Evolutionary conservation across 2,888 invertebrate genomes (phyloP), one percentile per base, ranked within the genome.

Genomic region (Morpho helenor): DNA sequence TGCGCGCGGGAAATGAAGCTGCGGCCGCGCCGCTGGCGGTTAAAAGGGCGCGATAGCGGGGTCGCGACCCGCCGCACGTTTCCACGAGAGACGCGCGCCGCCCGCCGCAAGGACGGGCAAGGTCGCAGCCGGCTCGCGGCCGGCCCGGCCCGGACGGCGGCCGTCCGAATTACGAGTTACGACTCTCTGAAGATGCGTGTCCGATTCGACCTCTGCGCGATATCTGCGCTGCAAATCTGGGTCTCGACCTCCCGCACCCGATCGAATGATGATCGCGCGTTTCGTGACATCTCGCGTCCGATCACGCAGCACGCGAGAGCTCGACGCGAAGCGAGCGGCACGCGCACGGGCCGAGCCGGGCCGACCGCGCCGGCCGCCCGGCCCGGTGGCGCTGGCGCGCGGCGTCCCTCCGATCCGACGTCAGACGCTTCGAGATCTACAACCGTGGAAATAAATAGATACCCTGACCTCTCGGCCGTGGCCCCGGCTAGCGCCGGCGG

Each of bases 31-130:
- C 67, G 65, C 69, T 65, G 64, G 66, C 78, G 74, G 77, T 84
- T 85, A 83, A 85, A 79, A 84, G 80, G 70, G 79, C 72, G 76
- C 70, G 85, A 80, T 74, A 71, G 70, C 64, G 70, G 83, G 84
- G 86, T 82, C 77, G 82, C 71, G 82, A 78, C 74, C 69, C 64
- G 71, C 72, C 66, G 61, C 76, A 74, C 80, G 79, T 75, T 76
- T 78, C 81, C 79, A 77, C 77, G 73, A 75, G 78, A 77, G 31
- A 31, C 5, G 31, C 31, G 31, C 74, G 75, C 73, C 71, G 70
- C 66, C 56, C 69, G 68, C 82, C 70, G 66, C 84, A 84, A 87
- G 88, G 88, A 84, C 88, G 82, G 67, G 60, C 77, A 87, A 88
- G 85, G 88, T 86, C 85, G 80, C 77, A 75, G 73, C 76, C 76